A percentile compares a stretch with the other conserved stretches of the same genome.
These are phyloP conservation scores for Schizopygopsis malacanthus DNA, from an alignment of 2,797 vertebrate species.

Conservation along the genomic window DNA sequence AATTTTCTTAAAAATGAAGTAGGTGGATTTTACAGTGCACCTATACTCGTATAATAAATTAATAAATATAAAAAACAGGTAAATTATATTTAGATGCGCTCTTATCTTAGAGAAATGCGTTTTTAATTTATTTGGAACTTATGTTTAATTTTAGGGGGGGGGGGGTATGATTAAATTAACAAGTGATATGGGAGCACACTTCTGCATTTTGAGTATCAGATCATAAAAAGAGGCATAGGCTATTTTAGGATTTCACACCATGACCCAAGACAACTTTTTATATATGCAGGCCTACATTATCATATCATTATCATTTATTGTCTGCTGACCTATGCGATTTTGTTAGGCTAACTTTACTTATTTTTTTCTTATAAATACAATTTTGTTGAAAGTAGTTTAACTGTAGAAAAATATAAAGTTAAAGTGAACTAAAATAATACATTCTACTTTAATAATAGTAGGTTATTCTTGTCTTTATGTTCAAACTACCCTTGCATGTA, in stretches of 20 bases:
- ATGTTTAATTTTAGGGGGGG: background rate
- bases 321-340: background rate
- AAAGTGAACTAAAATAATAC: background rate
- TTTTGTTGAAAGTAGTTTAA: background rate
- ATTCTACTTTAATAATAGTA: background rate
- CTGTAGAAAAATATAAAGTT: background rate
- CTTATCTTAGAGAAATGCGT: too few species aligned
- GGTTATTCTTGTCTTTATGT: background rate
- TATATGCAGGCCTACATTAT: background rate
- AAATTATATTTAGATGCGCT: background rate
- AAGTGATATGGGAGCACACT: background rate
- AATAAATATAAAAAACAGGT: background rate
- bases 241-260: background rate
- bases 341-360: background rate
- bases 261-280: too few species aligned
- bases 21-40: background rate
- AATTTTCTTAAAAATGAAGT: background rate
- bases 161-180: background rate
- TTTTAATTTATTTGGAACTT: background rate
- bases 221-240: background rate
- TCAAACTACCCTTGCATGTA: background rate
- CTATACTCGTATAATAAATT: background rate
- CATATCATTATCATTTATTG: background rate
- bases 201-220: background rate
- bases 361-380: background rate